Evolutionary conservation across 2,888 invertebrate genomes (phyloP).

Genomic region (Ennomos fuscantarius): DNA sequence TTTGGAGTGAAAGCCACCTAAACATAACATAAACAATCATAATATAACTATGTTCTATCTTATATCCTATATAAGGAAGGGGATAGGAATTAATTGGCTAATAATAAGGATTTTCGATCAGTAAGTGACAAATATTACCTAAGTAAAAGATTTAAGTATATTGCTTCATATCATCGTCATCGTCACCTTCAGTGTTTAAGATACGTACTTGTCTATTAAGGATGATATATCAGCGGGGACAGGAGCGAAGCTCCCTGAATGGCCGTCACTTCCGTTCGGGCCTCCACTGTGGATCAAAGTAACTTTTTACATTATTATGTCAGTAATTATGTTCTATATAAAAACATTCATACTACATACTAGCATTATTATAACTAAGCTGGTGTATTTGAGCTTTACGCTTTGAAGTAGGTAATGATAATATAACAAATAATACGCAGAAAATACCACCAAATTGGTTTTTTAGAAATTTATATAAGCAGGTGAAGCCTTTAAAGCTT

Average conservation of each 20-base stretch:
- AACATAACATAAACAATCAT: no score
- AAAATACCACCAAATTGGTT: no score
- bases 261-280: constrained; percentile 73
- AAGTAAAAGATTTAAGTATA: no score
- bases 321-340: constrained; percentile 7
- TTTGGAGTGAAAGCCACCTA: no score
- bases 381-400: background rate
- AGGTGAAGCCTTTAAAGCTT: constrained; percentile 36
- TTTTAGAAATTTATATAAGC: constrained; percentile 21
- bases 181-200: no score
- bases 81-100: no score
- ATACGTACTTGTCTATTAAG: constrained; percentile 78
- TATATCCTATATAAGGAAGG: no score
- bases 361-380: constrained; percentile 3
- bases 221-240: constrained; percentile 81
- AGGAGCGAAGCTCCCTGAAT: constrained; percentile 71
- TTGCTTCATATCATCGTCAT: no score
- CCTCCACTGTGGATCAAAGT: constrained; percentile 63
- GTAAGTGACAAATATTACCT: no score
- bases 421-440: background rate
- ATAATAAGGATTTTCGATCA: no score
- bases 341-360: background rate
- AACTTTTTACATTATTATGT: background rate
- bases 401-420: background rate
- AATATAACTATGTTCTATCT: no score